Evolutionary conservation across 2,888 invertebrate genomes (phyloP).

Genomic region (Drosophila crucigera): DNA sequence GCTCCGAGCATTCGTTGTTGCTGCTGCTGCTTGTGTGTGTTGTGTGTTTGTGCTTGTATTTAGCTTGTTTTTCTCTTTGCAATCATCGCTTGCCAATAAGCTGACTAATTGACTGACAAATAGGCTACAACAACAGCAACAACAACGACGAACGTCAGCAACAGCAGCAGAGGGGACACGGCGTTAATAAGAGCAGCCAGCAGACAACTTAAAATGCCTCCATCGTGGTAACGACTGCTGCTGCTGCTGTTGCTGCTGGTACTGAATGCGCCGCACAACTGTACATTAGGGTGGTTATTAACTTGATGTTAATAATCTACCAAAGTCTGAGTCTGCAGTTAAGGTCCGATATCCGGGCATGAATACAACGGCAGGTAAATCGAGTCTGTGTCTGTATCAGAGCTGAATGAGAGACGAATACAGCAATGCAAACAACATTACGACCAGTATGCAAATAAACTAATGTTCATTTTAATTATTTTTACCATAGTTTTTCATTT

Average conservation of each 20-base stretch:
- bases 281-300: conserved; percentile 78
- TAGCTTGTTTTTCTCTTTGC: conserved; percentile 76
- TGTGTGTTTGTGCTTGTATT: conserved; percentile 61
- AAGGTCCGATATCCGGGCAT: conserved; percentile 5
- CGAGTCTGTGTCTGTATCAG: neutral
- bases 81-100: conserved; percentile 81
- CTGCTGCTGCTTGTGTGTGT: conserved; percentile 22
- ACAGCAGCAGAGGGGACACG: conserved; percentile 20
- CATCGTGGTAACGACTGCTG: conserved; percentile 15
- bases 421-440: neutral
- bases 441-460: conserved; percentile 8
- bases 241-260: conserved; percentile 12
- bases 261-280: conserved; percentile 64
- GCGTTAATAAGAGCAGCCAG: conserved; percentile 71
- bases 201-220: conserved; percentile 66
- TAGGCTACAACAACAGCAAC: conserved; percentile 60
- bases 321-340: neutral
- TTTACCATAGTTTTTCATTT: neutral
- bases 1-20: conserved; percentile 28
- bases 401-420: neutral
- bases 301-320: conserved; percentile 58
- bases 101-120: conserved; percentile 80
- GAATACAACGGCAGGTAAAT: conserved; percentile 4
- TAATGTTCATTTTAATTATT: neutral
- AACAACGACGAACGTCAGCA: conserved; percentile 39